Percentiles rank a stretch among this genome's conserved stretches.
Conservation (phyloP, 2,113 vertebrate species). For the Bujurquina vittata region DNA sequence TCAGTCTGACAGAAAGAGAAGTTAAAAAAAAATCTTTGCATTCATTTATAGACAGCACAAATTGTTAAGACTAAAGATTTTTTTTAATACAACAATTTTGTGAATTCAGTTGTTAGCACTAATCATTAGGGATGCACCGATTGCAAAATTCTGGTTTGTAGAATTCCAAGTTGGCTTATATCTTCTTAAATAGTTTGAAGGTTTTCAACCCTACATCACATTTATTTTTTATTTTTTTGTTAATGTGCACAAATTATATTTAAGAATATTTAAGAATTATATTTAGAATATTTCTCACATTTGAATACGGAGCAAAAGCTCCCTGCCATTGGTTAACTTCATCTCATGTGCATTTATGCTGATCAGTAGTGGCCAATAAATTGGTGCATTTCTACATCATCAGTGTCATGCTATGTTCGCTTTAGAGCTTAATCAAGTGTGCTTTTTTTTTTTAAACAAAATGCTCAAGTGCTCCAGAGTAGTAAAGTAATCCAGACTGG, state of each 20-base stretch:
- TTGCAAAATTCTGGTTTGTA: not conserved
- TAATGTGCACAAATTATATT: not conserved
- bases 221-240: not conserved
- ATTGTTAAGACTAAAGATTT: not conserved
- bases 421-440: not conserved
- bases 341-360: not conserved
- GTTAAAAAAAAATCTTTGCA: not conserved
- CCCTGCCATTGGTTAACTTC: not conserved
- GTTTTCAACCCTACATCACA: too few species aligned
- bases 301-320: not conserved
- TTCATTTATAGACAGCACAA: not conserved
- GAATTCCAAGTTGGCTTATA: not conserved
- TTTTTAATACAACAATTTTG: not conserved
- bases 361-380: not conserved
- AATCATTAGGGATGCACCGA: not conserved
- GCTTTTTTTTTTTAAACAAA: not conserved
- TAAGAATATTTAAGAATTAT: too few species aligned
- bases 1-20: not conserved
- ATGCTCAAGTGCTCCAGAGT: not conserved
- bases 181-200: too few species aligned
- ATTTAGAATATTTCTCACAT: not conserved
- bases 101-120: not conserved
- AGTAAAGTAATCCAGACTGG: constrained; percentile 20
- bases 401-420: not conserved
- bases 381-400: not conserved